phyloP scores from a whole-genome alignment of 2,888 invertebrate species.

The Nasonia oneida region DNA sequence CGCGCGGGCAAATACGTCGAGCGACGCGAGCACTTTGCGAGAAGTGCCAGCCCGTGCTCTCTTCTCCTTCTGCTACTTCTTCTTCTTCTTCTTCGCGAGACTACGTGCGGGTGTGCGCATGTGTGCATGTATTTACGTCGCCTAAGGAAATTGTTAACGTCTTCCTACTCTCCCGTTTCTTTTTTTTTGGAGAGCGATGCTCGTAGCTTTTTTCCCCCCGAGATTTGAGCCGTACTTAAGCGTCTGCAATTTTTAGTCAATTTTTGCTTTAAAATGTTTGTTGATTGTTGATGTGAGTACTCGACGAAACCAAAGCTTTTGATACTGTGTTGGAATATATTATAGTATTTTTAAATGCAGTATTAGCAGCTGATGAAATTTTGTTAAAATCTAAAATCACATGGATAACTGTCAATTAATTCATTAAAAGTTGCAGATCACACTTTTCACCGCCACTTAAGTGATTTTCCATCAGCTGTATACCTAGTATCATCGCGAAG shows the following conservation, averaged over 20 bases:
- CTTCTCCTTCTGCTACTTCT: neutral
- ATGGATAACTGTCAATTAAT: neutral
- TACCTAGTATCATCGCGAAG: neutral
- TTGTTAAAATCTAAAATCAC: neutral
- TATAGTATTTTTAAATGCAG: neutral
- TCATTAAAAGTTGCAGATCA: slow-evolving; percentile 43
- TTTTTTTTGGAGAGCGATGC: neutral
- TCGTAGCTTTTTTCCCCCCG: neutral
- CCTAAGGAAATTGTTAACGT: slow-evolving; percentile 54
- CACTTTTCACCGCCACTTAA: neutral
- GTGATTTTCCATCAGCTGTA: slow-evolving; percentile 7
- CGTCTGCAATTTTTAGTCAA: slow-evolving; percentile 41
- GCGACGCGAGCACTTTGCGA: slow-evolving; percentile 1
- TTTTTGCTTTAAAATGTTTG: slow-evolving; percentile 22
- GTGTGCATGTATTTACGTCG: slow-evolving; percentile 14
- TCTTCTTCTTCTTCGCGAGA: slow-evolving; percentile 5
- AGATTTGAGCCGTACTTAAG: slow-evolving; percentile 7
- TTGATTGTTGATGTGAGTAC: neutral
- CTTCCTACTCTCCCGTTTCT: slow-evolving; percentile 5
- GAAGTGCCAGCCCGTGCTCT: slow-evolving; percentile 12
- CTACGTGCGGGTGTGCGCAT: slow-evolving; percentile 44
- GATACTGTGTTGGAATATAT: neutral
- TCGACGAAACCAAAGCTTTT: neutral
- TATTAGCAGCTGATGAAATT: neutral
- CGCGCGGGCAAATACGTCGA: slow-evolving; percentile 11